phyloP scores from a whole-genome alignment of 2,888 invertebrate species.

The Pseudeuparius sepicola region DNA sequence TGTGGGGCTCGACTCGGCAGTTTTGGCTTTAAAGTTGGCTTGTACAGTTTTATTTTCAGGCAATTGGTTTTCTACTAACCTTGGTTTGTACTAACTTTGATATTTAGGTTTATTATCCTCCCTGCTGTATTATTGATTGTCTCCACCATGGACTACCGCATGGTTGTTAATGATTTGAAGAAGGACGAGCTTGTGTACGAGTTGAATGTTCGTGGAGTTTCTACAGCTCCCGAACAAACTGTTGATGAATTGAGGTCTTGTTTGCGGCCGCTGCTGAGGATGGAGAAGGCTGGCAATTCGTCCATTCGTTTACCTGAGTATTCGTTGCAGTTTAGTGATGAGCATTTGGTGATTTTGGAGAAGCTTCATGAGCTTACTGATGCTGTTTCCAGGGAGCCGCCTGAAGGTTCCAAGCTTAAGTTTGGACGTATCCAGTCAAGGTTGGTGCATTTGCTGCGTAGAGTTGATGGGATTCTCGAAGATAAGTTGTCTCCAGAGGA shows the following conservation, averaged over 20 bases:
- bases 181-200: slow-evolving; percentile 9
- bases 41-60: too few relatives aligned
- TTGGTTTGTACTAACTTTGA: too few relatives aligned
- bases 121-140: too few relatives aligned
- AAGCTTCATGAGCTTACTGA: background rate
- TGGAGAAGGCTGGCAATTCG: slow-evolving; percentile 7
- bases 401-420: slow-evolving; percentile 1
- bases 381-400: background rate
- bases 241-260: slow-evolving; percentile 5
- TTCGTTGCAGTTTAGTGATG: slow-evolving; percentile 4
- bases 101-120: too few relatives aligned
- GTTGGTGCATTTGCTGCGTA: too few relatives aligned
- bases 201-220: slow-evolving; percentile 7
- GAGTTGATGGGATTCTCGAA: too few relatives aligned
- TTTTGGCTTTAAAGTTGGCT: too few relatives aligned
- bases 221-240: background rate
- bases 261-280: slow-evolving; percentile 4
- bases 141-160: slow-evolving; percentile 6
- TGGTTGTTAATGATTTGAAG: slow-evolving; percentile 6
- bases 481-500: too few relatives aligned
- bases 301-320: background rate
- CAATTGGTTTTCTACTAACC: too few relatives aligned
- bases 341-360: background rate
- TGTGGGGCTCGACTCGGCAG: too few relatives aligned
- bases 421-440: background rate